These are phyloP conservation scores for Corydoras sp. DNA, from an alignment of 2,113 vertebrate genomes.

Conservation along the genomic window DNA sequence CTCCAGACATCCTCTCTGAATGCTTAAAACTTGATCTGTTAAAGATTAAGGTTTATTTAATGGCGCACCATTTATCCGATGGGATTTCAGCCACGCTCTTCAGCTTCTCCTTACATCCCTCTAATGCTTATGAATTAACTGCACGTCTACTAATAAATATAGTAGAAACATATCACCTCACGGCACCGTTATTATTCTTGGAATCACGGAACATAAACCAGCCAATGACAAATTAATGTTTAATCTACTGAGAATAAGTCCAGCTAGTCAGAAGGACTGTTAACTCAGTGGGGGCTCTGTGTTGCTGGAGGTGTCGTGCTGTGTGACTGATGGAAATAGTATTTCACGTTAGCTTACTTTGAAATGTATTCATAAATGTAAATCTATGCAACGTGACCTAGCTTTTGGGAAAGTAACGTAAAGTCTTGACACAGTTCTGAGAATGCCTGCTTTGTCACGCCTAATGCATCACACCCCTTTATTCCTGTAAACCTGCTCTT, in stretches of 20 bases:
- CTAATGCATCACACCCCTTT: background rate
- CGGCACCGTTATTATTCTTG: background rate
- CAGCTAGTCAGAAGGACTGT: background rate
- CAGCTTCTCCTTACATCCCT: no score
- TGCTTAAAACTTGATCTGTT: background rate
- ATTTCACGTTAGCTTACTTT: background rate
- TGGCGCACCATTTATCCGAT: no score
- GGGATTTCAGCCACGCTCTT: no score
- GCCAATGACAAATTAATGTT: background rate
- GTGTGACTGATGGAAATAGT: background rate
- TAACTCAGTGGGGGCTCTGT: background rate
- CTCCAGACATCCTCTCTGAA: no score
- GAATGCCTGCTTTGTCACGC: background rate
- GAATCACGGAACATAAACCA: background rate
- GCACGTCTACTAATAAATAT: no score
- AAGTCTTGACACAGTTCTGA: background rate
- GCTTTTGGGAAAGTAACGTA: background rate
- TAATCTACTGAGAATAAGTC: background rate
- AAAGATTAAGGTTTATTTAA: background rate
- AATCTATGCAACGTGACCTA: background rate
- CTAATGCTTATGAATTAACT: no score
- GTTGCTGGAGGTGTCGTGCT: background rate
- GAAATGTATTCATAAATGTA: constrained; percentile 1
- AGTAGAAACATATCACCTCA: background rate
- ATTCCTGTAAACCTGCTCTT: background rate